Percentiles rank a stretch among this genome's conserved stretches.
phyloP scores from a whole-genome alignment of 2,797 vertebrate genomes.

The Poeciliopsis paucimaculata region DNA sequence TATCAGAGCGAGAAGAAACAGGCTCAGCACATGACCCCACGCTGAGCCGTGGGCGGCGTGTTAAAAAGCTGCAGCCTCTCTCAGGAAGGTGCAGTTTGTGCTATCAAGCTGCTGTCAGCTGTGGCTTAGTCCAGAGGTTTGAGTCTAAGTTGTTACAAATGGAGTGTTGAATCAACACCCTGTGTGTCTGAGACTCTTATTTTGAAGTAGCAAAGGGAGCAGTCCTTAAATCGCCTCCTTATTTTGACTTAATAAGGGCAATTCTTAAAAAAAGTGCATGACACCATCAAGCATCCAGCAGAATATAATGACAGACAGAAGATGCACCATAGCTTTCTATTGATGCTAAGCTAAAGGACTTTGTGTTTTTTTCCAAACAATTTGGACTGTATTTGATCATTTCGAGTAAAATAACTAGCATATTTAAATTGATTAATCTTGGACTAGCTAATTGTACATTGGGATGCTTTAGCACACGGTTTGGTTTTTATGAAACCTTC shows the following conservation, averaged over 20 bases:
- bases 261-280: background rate
- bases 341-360: background rate
- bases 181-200: background rate
- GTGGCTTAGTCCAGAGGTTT: background rate
- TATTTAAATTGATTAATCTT: background rate
- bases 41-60: background rate
- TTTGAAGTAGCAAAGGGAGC: too few species aligned
- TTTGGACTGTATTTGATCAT: background rate
- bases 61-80: background rate
- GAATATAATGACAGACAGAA: background rate
- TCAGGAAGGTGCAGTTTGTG: background rate
- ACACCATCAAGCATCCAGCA: background rate
- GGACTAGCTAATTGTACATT: background rate
- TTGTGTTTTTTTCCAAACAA: too few species aligned
- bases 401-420: background rate
- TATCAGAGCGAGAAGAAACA: background rate
- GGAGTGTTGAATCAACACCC: background rate
- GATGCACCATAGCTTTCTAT: background rate
- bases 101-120: background rate
- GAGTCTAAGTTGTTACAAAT: background rate
- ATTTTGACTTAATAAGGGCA: background rate
- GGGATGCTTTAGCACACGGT: background rate
- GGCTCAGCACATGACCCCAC: background rate
- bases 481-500: background rate
- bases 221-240: background rate